phyloP scores from a whole-genome alignment of 2,888 invertebrate species.

The Cataglyphis altisquamis region DNA sequence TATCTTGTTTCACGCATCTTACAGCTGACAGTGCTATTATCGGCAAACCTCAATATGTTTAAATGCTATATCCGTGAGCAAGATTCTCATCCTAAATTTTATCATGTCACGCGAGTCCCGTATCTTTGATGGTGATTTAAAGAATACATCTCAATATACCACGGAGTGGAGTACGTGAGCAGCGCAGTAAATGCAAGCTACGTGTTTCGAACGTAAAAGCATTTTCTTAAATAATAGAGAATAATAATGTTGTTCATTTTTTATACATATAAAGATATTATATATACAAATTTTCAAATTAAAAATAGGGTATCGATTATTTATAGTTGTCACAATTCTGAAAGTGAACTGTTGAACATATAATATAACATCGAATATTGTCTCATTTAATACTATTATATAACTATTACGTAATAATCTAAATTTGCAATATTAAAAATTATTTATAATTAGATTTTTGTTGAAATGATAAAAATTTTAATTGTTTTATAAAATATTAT shows the following conservation, averaged over 20 bases:
- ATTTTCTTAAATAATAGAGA: conserved; percentile 1
- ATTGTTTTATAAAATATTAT: not conserved
- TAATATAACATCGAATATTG: not conserved
- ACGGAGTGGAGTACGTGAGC: conserved; percentile 34
- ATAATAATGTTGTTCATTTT: conserved; percentile 21
- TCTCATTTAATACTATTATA: not conserved
- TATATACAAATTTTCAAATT: not conserved
- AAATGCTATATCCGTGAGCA: conserved; percentile 42
- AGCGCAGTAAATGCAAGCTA: conserved; percentile 29
- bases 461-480: not conserved
- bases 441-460: not conserved
- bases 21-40: conserved; percentile 56
- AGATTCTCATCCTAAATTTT: conserved; percentile 60
- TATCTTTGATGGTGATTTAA: conserved; percentile 47
- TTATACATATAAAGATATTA: not conserved
- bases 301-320: not conserved
- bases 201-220: conserved; percentile 39
- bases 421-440: not conserved
- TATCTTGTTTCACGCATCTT: conserved; percentile 15
- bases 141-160: conserved; percentile 48
- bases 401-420: not conserved
- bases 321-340: no score
- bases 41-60: conserved; percentile 52
- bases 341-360: not conserved
- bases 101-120: conserved; percentile 34